A percentile compares a stretch with the other conserved stretches of the same genome.
Conservation (phyloP, 2,797 vertebrate genomes). For the Dipus sagitta region DNA sequence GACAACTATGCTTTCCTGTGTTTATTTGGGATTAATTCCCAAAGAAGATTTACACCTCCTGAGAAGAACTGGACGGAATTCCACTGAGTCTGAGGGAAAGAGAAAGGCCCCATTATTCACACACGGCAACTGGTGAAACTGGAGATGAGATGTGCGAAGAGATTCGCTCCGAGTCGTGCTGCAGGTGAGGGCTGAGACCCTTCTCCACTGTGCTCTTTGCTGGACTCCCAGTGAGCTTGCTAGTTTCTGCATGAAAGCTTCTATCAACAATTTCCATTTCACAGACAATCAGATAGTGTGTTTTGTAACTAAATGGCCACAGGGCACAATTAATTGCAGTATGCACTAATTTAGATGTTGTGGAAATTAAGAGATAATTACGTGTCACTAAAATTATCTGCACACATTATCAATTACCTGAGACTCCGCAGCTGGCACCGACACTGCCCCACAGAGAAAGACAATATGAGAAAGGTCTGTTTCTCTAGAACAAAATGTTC, state of each 20-base stretch:
- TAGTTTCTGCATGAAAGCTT: slow-evolving; percentile 61
- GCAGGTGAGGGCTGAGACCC: slow-evolving; percentile 3
- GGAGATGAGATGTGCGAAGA: slow-evolving; percentile 38
- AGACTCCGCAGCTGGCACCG: slow-evolving; percentile 11
- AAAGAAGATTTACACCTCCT: neutral
- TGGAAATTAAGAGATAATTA: slow-evolving; percentile 75
- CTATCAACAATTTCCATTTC: slow-evolving; percentile 64
- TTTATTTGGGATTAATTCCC: neutral
- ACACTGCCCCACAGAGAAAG: slow-evolving; percentile 33
- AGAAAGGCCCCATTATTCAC: slow-evolving; percentile 43
- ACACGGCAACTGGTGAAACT: neutral
- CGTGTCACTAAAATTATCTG: slow-evolving; percentile 71
- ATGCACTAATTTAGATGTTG: slow-evolving; percentile 67
- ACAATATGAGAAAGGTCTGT: neutral
- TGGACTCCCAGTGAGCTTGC: neutral
- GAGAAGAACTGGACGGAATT: slow-evolving; percentile 10
- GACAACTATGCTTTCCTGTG: neutral
- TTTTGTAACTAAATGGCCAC: slow-evolving; percentile 69
- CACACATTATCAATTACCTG: slow-evolving; percentile 55
- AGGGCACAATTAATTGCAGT: slow-evolving; percentile 72
- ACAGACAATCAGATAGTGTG: slow-evolving; percentile 36
- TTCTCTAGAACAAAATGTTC: neutral
- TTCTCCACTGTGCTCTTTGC: neutral
- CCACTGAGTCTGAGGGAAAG: neutral
- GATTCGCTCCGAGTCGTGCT: neutral